Evolutionary conservation across 2,888 invertebrate genomes (phyloP).

Genomic region (Omphaloscelis lunosa): DNA sequence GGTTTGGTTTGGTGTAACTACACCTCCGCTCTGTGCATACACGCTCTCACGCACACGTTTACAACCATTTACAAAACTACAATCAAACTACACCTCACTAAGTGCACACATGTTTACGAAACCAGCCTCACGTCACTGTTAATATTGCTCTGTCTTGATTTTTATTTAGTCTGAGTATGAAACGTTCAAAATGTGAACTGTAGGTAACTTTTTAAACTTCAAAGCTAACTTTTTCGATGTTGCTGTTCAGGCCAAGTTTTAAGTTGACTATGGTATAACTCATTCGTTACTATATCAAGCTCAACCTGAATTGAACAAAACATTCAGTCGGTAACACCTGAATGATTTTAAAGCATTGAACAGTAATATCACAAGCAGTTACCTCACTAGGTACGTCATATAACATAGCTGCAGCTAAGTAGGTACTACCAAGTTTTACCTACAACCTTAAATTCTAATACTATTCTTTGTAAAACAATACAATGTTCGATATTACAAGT

Average conservation of each 20-base stretch:
- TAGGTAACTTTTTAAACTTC: background rate
- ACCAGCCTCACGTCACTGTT: no score
- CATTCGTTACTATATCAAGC: background rate
- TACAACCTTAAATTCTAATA: background rate
- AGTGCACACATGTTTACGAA: no score
- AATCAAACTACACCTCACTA: no score
- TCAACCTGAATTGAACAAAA: background rate
- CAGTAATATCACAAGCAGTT: conserved; percentile 1
- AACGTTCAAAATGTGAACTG: background rate
- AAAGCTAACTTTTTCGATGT: background rate
- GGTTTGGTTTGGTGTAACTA: no score
- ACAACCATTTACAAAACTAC: no score
- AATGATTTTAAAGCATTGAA: background rate
- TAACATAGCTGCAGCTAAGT: background rate
- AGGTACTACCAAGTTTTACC: background rate
- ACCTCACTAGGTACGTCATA: background rate
- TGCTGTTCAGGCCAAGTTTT: background rate
- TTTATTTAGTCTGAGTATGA: no score
- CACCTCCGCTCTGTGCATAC: no score
- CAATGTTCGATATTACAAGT: conserved; percentile 19
- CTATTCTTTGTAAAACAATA: background rate
- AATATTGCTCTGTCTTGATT: no score
- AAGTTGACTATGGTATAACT: background rate
- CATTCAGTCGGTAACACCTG: background rate
- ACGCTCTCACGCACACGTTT: no score